Conservation (phyloP, 2,888 invertebrate genomes). For the Scaptomyza caliginosa region DNA sequence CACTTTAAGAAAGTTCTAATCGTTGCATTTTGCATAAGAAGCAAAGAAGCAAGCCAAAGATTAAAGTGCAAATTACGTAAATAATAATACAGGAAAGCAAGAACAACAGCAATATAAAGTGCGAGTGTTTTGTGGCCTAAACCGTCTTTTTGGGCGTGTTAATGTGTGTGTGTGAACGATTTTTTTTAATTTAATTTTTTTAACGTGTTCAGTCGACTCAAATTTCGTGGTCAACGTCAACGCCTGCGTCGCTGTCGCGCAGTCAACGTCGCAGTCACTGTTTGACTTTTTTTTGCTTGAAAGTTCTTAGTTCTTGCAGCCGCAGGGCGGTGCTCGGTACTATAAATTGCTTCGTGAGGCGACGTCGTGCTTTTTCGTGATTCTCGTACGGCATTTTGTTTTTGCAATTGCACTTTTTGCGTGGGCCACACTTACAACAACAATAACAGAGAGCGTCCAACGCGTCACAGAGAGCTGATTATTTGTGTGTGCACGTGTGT, state of each 20-base stretch:
- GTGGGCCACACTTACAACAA: conserved; percentile 21
- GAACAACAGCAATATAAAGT: conserved; percentile 7
- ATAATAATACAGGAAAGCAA: conserved; percentile 16
- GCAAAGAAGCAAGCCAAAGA: conserved; percentile 13
- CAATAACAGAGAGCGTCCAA: conserved; percentile 9
- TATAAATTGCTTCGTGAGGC: conserved; percentile 38
- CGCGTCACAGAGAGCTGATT: conserved; percentile 1
- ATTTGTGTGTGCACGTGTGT: neutral
- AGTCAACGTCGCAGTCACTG: conserved; percentile 21
- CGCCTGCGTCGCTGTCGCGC: conserved; percentile 30
- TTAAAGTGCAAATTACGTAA: conserved; percentile 49
- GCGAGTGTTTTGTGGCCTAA: conserved; percentile 17
- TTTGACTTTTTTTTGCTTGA: conserved; percentile 27
- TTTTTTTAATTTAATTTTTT: conserved; percentile 12
- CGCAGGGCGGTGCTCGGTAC: conserved; percentile 46
- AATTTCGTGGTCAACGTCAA: conserved; percentile 61
- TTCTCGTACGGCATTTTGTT: conserved; percentile 17
- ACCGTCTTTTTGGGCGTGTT: conserved; percentile 3
- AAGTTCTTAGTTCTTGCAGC: conserved; percentile 26
- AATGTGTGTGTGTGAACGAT: conserved; percentile 6
- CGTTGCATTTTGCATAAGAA: conserved; percentile 41
- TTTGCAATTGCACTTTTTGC: conserved; percentile 43
- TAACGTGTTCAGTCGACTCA: conserved; percentile 61
- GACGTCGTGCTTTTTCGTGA: conserved; percentile 27
- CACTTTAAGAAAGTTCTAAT: conserved; percentile 11